phyloP scores from a whole-genome alignment of 2,797 vertebrate genomes.

The Corythornis leucogaster region DNA sequence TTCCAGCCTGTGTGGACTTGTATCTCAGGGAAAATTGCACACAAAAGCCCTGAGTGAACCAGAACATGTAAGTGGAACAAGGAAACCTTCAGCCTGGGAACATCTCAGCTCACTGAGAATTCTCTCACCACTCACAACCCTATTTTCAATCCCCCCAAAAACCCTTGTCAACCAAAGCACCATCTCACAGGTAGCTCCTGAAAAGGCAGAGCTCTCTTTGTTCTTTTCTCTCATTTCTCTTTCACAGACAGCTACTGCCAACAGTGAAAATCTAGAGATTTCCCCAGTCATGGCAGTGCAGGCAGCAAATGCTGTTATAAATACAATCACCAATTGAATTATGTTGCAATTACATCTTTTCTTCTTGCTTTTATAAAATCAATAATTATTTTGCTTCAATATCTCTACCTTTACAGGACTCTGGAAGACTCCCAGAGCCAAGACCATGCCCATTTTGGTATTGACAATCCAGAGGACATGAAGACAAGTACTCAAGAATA shows the following conservation, averaged over 20 bases:
- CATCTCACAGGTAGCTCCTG: background rate
- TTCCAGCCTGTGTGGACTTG: rapidly evolving
- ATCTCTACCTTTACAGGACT: background rate
- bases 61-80: background rate
- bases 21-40: background rate
- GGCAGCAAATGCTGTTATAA: background rate
- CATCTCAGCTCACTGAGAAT: background rate
- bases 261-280: background rate
- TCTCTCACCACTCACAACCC: background rate
- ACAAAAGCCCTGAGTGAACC: background rate
- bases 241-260: background rate
- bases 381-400: background rate
- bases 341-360: background rate
- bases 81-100: background rate
- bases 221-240: background rate
- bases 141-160: background rate
- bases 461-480: background rate
- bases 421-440: background rate
- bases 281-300: background rate
- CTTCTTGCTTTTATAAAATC: background rate
- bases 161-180: background rate
- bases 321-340: background rate
- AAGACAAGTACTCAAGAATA: background rate
- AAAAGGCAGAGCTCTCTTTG: background rate
- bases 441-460: background rate